Conservation (phyloP, 2,113 vertebrate genomes). For the Arizona elegans region DNA sequence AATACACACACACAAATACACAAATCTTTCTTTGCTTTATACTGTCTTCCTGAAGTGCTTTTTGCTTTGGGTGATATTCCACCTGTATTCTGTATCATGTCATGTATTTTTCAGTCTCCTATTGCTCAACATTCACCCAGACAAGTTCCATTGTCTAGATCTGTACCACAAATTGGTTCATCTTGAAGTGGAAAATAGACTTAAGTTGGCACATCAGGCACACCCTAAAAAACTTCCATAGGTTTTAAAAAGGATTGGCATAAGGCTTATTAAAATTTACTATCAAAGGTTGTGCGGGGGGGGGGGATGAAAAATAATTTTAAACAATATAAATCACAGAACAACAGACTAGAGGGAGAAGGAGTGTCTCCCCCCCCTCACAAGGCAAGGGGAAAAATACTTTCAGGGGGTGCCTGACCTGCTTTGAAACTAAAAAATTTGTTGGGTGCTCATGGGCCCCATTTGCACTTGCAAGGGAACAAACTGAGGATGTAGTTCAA, state of each 20-base stretch:
- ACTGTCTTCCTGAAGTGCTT: slow-evolving; percentile 39
- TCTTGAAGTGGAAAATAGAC: neutral
- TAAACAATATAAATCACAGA: neutral
- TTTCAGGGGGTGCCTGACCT: neutral
- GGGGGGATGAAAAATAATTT: neutral
- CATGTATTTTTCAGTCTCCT: slow-evolving; percentile 20
- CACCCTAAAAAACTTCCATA: neutral
- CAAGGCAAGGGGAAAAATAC: neutral
- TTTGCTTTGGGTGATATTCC: slow-evolving; percentile 46
- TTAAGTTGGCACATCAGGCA: too few relatives aligned
- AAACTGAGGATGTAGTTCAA: neutral
- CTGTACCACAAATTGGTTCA: neutral
- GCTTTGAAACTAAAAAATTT: neutral
- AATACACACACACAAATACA: neutral
- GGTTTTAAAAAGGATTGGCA: neutral
- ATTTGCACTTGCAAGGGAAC: neutral
- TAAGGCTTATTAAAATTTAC: neutral
- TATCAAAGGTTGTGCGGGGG: neutral
- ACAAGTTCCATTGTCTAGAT: neutral
- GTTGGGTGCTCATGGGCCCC: neutral
- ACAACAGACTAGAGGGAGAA: neutral
- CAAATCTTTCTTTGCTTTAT: slow-evolving; percentile 14
- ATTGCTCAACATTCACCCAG: slow-evolving; percentile 7
- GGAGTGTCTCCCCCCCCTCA: too few relatives aligned
- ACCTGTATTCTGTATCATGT: slow-evolving; percentile 29